phyloP scores from a whole-genome alignment of 2,888 invertebrate species.

The Tenthredo notha region DNA sequence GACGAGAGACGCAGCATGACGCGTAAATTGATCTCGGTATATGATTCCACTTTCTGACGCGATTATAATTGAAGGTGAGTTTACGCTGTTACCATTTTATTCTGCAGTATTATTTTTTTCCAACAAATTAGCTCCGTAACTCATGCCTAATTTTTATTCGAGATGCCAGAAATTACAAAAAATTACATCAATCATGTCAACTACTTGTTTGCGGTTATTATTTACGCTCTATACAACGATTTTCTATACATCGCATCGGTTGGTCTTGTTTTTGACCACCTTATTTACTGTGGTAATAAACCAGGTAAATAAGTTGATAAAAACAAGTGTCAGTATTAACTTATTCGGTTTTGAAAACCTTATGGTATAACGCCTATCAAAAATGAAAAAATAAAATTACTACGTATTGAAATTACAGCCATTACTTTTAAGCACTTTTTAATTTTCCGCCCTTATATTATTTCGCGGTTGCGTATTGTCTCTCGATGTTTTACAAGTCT shows the following conservation, averaged over 20 bases:
- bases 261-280: not conserved
- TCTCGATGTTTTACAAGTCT: not conserved
- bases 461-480: not conserved
- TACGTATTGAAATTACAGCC: not conserved
- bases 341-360: not conserved
- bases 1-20: not conserved
- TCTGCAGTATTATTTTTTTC: not conserved
- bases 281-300: slow-evolving; percentile 23
- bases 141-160: not conserved
- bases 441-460: not conserved
- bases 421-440: not conserved
- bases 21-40: not conserved
- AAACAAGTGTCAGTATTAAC: not conserved
- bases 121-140: not conserved
- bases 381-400: not conserved
- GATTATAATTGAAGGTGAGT: slow-evolving; percentile 17
- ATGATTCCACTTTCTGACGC: slow-evolving; percentile 14
- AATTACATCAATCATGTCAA: slow-evolving; percentile 19
- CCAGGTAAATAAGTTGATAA: not conserved
- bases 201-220: not conserved
- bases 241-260: slow-evolving; percentile 24
- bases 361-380: not conserved
- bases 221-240: slow-evolving; percentile 3
- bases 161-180: not conserved
- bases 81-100: not conserved